A percentile compares a stretch with the other conserved stretches of the same genome.
These are phyloP conservation scores for Egretta garzetta DNA, from an alignment of 2,113 vertebrate genomes.

Conservation along the genomic window DNA sequence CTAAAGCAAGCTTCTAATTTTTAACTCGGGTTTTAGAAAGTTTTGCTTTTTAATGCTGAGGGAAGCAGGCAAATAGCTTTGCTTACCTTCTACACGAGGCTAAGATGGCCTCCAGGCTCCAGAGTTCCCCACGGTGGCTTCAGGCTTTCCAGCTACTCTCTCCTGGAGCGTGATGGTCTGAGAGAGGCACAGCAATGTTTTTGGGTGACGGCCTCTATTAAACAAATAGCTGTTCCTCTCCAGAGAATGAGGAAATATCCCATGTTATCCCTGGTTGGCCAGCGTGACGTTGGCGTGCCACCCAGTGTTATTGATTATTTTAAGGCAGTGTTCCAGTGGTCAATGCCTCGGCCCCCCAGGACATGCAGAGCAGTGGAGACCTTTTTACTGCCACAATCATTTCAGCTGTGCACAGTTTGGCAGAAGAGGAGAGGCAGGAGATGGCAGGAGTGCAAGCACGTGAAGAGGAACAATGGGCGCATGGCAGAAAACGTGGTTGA, in stretches of 20 bases:
- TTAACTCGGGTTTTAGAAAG: not conserved
- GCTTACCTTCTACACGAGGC: not conserved
- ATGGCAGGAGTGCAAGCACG: not conserved
- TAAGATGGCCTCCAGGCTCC: not conserved
- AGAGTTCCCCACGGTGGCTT: not conserved
- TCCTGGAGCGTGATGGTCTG: not conserved
- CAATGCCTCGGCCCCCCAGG: not conserved
- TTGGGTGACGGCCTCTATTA: not conserved
- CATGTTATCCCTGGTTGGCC: slow-evolving; percentile 28
- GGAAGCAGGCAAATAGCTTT: not conserved
- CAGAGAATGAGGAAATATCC: slow-evolving; percentile 61
- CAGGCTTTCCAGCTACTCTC: not conserved
- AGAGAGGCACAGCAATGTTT: not conserved
- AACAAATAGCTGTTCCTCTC: slow-evolving; percentile 21
- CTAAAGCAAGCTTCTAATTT: not conserved
- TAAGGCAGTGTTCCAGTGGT: slow-evolving; percentile 63
- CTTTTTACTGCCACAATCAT: not conserved
- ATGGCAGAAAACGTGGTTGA: not conserved
- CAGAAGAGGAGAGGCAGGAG: not conserved
- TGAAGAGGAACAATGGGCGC: not conserved
- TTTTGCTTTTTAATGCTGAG: not conserved
- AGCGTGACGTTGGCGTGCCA: not conserved
- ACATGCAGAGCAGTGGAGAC: not conserved
- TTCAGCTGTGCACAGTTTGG: not conserved
- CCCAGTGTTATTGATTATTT: not conserved